These are phyloP conservation scores for Pangasius sanitwongsei DNA, from an alignment of 2,797 vertebrate genomes.

Conservation along the genomic window DNA sequence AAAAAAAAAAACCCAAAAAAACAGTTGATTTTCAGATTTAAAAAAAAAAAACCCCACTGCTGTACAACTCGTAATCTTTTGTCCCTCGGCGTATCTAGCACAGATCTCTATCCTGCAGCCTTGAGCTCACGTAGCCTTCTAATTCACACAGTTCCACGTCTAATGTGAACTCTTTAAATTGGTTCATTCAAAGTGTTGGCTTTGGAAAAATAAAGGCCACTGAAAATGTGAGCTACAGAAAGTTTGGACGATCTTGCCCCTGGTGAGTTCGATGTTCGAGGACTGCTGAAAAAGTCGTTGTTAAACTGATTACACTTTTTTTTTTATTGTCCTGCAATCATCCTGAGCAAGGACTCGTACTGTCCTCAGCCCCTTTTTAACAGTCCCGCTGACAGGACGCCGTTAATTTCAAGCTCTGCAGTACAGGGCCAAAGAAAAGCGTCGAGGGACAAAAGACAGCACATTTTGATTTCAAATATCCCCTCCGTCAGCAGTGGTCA, in stretches of 20 bases:
- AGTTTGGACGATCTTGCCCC: not conserved
- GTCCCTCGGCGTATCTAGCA: not conserved
- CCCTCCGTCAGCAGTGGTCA: slow-evolving; percentile 61
- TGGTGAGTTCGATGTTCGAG: not conserved
- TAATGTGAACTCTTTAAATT: not conserved
- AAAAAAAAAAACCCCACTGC: not conserved
- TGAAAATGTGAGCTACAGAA: not conserved
- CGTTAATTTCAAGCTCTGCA: not conserved
- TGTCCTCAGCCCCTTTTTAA: slow-evolving; percentile 7
- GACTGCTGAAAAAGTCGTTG: not conserved
- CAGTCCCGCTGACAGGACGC: not conserved
- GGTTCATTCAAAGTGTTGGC: not conserved
- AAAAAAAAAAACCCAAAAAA: not conserved
- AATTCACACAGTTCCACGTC: not conserved
- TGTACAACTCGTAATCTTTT: not conserved
- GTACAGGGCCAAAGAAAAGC: slow-evolving; percentile 36
- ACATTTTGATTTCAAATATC: slow-evolving; percentile 59
- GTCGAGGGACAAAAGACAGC: slow-evolving; percentile 54
- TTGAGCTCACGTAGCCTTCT: not conserved
- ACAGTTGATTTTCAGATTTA: not conserved
- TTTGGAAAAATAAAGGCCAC: not conserved
- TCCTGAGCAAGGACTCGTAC: not conserved
- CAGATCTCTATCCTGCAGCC: not conserved
- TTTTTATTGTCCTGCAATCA: not conserved
- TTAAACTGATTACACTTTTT: slow-evolving; percentile 8